phyloP scores from a whole-genome alignment of 2,888 invertebrate species.

The Watsonalla binaria region DNA sequence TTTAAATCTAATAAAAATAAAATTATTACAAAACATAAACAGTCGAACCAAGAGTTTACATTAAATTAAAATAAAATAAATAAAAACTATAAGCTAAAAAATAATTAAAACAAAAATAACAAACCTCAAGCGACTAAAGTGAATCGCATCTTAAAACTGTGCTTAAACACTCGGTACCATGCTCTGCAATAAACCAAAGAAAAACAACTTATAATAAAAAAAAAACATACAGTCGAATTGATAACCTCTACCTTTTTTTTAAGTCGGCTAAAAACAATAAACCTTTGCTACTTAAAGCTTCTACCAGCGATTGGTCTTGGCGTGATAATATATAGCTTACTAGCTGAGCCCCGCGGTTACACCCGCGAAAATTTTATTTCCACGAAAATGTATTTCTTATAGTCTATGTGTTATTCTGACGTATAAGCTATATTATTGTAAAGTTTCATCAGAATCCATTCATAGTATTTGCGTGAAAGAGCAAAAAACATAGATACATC shows the following conservation, averaged over 20 bases:
- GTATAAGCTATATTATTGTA: too few relatives aligned
- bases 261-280: too few relatives aligned
- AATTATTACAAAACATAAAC: constrained; percentile 19
- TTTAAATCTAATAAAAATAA: constrained; percentile 7
- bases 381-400: too few relatives aligned
- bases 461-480: too few relatives aligned
- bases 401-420: too few relatives aligned
- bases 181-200: constrained; percentile 58
- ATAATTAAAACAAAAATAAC: constrained; percentile 34
- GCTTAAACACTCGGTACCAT: constrained; percentile 62
- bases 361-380: too few relatives aligned
- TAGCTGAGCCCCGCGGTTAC: too few relatives aligned
- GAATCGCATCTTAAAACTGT: constrained; percentile 42
- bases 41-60: not conserved
- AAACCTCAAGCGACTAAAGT: constrained; percentile 48
- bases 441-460: too few relatives aligned
- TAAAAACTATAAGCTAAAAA: constrained; percentile 7
- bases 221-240: constrained; percentile 10
- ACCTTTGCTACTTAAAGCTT: too few relatives aligned
- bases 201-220: constrained; percentile 15
- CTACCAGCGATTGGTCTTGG: too few relatives aligned
- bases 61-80: not conserved
- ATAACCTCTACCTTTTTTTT: not conserved
- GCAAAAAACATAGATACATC: too few relatives aligned
- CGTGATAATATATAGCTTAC: too few relatives aligned